Evolutionary conservation across 1,140 invertebrate species (phyloP), one percentile per base, ranked within the genome.

Genomic region (Periplaneta americana): DNA sequence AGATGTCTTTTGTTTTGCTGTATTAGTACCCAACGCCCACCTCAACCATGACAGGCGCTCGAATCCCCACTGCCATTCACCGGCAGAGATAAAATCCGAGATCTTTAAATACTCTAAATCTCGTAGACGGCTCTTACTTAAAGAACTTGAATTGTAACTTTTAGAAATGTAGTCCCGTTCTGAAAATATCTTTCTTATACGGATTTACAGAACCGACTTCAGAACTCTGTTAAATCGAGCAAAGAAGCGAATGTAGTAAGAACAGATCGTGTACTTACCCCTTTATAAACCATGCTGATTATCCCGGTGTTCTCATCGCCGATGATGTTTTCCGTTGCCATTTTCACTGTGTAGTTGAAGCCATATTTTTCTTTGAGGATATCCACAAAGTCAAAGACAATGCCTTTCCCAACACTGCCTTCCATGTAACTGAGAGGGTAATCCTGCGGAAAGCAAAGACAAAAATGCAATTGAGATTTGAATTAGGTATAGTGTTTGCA

Each of bases 341-440:
- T 83, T 1, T 93, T 84, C 0, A 96, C 89, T 13, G 92, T 91
- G 81, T 94, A 95, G 0, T 92, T 94, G 79, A 96, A 96, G 82
- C 94, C 93, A 82, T 92, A 93, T 85, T 92, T 93, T 75, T 91
- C 83, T 74, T 90, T 89, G 1, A 96, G 87, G 28, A 95, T 90
- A n/a, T 94, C 86, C 0, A 96, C 86, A 36, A 96, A 87, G 39
- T 93, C 88, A 85, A 96, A 96, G 0, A 94, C 93, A 18, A 95
- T 92, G 8, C 95, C 95, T 11, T 84, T 87, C 0, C 94, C 94
- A 0, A 89, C 82, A 5, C 91, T 92, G 9, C 28, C 18, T 13
- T 78, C 35, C 77, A 36, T 0, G 77, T 78, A 78, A 31, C 77
- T 78, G 13, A 78, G 34, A 15, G 77, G 77, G 77, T 31, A 32